Evolutionary conservation across 2,797 vertebrate species (phyloP).

Genomic region (Octomys mimax): DNA sequence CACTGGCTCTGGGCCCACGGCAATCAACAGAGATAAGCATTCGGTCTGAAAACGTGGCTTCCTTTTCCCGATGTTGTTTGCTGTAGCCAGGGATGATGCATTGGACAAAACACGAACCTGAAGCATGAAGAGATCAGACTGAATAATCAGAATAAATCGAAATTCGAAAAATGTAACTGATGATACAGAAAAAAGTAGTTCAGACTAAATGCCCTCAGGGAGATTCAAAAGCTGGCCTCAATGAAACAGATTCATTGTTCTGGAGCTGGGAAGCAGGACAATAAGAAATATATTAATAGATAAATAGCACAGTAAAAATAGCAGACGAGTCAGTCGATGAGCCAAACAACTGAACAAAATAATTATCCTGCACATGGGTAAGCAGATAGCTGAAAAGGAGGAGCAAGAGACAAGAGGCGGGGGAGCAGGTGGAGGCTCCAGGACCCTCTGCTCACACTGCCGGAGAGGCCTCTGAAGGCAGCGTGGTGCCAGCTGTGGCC

Average conservation of each 20-base stretch:
- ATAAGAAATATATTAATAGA: conserved; percentile 55
- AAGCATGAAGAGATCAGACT: not conserved
- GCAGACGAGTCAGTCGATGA: conserved; percentile 51
- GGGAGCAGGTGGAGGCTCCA: not conserved
- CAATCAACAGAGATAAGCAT: not conserved
- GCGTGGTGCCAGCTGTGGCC: not conserved
- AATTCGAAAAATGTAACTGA: not conserved
- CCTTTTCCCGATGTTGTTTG: not conserved
- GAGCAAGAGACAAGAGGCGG: not conserved
- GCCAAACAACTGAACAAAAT: conserved; percentile 17
- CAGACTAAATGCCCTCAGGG: conserved; percentile 48
- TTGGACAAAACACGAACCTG: not conserved
- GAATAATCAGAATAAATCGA: conserved; percentile 3
- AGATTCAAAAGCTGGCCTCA: conserved; percentile 45
- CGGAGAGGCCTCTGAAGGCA: not conserved
- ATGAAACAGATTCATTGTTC: conserved; percentile 46
- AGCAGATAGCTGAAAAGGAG: not conserved
- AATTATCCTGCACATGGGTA: not conserved
- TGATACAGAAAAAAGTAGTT: conserved; percentile 35
- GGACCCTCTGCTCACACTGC: not conserved
- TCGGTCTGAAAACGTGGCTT: not conserved
- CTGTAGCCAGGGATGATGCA: not conserved
- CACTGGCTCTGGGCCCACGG: not conserved
- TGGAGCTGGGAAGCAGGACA: conserved; percentile 51
- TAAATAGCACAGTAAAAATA: conserved; percentile 60